Conservation (phyloP, 2,797 vertebrate genomes). For the Percopsis omiscomaycus region DNA sequence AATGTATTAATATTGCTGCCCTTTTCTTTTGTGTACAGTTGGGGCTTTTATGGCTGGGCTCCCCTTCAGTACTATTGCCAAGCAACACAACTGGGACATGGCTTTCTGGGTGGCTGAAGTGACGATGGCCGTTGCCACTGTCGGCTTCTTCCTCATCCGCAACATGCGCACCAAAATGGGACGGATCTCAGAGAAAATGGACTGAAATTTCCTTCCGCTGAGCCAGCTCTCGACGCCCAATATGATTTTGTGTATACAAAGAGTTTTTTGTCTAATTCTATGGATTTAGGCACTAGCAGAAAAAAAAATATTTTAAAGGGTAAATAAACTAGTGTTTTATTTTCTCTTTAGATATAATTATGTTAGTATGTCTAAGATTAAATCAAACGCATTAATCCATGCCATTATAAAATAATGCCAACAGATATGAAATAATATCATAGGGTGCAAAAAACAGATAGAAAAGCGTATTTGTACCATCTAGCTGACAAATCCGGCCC, state of each 20-base stretch:
- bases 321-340: background rate
- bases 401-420: too few species aligned
- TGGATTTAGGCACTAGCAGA: background rate
- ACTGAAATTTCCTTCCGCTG: conserved; percentile 70
- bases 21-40: conserved; percentile 74
- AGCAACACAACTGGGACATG: conserved; percentile 90
- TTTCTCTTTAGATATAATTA: background rate
- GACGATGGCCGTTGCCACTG: conserved; percentile 75
- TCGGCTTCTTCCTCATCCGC: conserved; percentile 86
- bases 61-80: conserved; percentile 95
- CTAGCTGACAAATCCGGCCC: too few species aligned
- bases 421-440: too few species aligned
- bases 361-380: too few species aligned
- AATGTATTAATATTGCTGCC: background rate
- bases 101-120: conserved; percentile 95
- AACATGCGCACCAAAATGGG: conserved; percentile 99
- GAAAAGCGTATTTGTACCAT: too few species aligned
- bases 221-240: background rate
- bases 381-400: too few species aligned
- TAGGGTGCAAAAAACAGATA: too few species aligned
- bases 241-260: background rate
- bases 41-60: conserved; percentile 94
- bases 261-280: background rate
- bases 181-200: conserved; percentile 78
- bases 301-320: background rate